Percentiles rank a stretch among this genome's conserved stretches.
Evolutionary conservation across 2,888 invertebrate species (phyloP).

Genomic region (Eilema griseolum): DNA sequence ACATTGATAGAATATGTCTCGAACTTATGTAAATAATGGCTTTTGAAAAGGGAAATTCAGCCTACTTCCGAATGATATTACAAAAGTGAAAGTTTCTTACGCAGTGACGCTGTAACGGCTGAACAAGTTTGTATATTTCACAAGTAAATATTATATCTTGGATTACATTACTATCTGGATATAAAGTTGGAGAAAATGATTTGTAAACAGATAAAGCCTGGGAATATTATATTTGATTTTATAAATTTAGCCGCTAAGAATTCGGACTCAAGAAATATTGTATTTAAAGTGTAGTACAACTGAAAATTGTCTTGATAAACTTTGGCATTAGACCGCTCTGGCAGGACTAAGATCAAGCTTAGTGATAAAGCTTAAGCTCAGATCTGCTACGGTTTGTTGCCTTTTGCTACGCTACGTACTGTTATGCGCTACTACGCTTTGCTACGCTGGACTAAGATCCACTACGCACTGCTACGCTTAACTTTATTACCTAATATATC

Average conservation of each 20-base stretch:
- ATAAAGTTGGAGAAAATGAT: neutral
- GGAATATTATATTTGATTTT: neutral
- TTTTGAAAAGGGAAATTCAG: constrained; percentile 2
- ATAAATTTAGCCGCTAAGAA: neutral
- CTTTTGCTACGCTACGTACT: neutral
- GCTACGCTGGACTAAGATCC: too few relatives aligned
- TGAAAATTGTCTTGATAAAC: neutral
- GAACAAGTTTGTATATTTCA: neutral
- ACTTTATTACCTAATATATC: neutral
- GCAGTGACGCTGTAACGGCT: neutral
- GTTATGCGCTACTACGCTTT: neutral
- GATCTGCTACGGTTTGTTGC: neutral
- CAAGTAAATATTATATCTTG: neutral
- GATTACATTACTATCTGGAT: neutral
- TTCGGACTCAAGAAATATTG: neutral
- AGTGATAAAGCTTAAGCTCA: neutral
- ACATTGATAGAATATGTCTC: constrained; percentile 40
- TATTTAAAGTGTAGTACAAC: neutral
- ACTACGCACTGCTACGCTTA: neutral
- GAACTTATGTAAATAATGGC: constrained; percentile 17
- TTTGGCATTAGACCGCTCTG: neutral
- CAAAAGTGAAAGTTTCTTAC: constrained; percentile 3
- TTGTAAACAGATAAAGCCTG: neutral
- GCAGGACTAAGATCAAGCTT: neutral
- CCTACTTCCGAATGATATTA: neutral